These are phyloP conservation scores for Rhopalosiphum padi DNA, from an alignment of 1,140 invertebrate species.

Conservation along the genomic window DNA sequence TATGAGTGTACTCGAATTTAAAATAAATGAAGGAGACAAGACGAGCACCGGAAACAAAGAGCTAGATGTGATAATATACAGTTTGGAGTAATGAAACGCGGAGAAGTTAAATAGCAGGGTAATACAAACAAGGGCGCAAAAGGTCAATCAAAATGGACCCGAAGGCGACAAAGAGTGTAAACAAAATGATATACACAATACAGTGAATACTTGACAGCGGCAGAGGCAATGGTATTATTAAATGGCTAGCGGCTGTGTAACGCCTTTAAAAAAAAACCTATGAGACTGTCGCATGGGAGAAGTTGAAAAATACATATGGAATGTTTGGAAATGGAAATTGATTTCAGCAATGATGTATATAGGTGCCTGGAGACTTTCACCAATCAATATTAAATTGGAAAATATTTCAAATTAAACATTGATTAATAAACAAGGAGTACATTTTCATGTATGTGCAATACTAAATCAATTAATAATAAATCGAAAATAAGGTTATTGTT, in stretches of 20 bases:
- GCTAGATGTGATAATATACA: not conserved
- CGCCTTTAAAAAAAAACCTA: not conserved
- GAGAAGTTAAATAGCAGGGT: constrained; percentile 26
- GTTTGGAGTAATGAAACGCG: constrained; percentile 25
- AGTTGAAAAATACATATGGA: not conserved
- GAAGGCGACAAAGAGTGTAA: constrained; percentile 26
- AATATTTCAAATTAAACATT: not conserved
- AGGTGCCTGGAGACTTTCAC: not conserved
- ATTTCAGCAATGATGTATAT: constrained; percentile 8
- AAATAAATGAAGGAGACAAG: not conserved
- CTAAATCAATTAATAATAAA: not conserved
- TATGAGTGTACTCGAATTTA: not conserved
- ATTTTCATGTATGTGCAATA: not conserved
- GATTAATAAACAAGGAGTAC: not conserved
- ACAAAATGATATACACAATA: constrained; percentile 11
- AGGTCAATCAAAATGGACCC: constrained; percentile 48
- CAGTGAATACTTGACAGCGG: not conserved
- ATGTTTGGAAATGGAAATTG: not conserved
- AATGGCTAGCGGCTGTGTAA: not conserved
- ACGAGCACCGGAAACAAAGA: not conserved
- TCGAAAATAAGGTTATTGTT: not conserved
- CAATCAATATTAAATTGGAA: not conserved
- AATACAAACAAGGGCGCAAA: constrained; percentile 43
- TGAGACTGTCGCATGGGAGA: not conserved
- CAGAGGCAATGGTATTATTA: not conserved